phyloP scores from a whole-genome alignment of 2,797 vertebrate species.

The Spea hammondii region DNA sequence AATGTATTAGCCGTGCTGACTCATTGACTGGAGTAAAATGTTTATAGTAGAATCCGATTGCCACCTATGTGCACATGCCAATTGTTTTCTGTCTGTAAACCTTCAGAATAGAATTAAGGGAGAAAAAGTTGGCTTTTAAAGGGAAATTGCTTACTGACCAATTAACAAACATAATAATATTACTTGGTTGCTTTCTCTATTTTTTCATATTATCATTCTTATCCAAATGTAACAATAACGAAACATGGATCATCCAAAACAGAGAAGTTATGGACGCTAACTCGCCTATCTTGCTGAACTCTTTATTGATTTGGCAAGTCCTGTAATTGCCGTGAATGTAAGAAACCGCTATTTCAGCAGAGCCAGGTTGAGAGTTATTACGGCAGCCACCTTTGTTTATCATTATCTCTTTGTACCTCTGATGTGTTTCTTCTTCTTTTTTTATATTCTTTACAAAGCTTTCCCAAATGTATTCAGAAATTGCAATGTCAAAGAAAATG shows the following conservation, averaged over 20 bases:
- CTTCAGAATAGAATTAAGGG: neutral
- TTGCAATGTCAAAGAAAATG: constrained; percentile 36
- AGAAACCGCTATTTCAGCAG: constrained; percentile 57
- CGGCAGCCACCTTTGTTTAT: constrained; percentile 51
- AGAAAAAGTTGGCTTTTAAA: constrained; percentile 2
- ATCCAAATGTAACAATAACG: neutral
- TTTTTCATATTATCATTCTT: constrained; percentile 19
- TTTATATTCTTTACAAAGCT: constrained; percentile 22
- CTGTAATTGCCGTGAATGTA: constrained; percentile 20
- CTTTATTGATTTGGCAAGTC: constrained; percentile 42
- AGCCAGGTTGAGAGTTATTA: constrained; percentile 53
- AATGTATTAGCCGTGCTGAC: constrained; percentile 31
- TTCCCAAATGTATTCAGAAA: constrained; percentile 34
- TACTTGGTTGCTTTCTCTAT: neutral
- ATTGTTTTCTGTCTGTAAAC: neutral
- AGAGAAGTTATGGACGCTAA: constrained; percentile 33
- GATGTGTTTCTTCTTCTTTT: constrained; percentile 19
- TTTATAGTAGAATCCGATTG: constrained; percentile 34
- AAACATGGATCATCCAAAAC: neutral
- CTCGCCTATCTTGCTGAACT: neutral
- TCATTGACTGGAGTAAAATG: constrained; percentile 17
- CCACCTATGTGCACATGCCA: constrained; percentile 26
- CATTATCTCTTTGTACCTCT: constrained; percentile 42
- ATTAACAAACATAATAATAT: constrained; percentile 10
- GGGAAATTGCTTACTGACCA: neutral